A percentile compares a stretch with the other conserved stretches of the same genome.
Conservation (phyloP, 2,888 invertebrate species). For the Ethmia dodecea region DNA sequence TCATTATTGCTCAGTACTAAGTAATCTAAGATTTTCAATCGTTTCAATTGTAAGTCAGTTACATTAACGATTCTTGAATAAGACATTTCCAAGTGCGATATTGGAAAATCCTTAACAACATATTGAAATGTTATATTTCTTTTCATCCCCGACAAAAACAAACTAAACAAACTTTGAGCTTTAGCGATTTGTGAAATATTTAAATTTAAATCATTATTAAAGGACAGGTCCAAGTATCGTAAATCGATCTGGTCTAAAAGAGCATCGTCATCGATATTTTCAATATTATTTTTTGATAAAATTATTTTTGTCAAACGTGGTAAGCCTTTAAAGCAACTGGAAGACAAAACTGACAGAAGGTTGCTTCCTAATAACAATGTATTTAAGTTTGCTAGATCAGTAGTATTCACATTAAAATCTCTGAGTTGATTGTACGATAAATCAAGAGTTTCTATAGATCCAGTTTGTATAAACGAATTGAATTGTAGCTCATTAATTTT, state of each 20-base stretch:
- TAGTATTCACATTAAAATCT: constrained; percentile 38
- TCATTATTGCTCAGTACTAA: constrained; percentile 38
- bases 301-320: constrained; percentile 26
- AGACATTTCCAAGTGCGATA: constrained; percentile 32
- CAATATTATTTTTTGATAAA: constrained; percentile 37
- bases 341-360: constrained; percentile 29
- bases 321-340: constrained; percentile 28
- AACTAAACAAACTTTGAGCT: constrained; percentile 23
- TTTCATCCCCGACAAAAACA: constrained; percentile 38
- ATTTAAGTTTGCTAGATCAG: constrained; percentile 31
- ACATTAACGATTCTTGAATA: constrained; percentile 32
- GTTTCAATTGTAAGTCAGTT: constrained; percentile 28
- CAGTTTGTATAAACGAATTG: constrained; percentile 40
- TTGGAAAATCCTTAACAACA: constrained; percentile 15
- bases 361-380: constrained; percentile 43
- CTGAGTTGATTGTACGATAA: constrained; percentile 44
- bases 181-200: constrained; percentile 23
- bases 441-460: constrained; percentile 39
- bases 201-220: constrained; percentile 34
- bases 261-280: constrained; percentile 23
- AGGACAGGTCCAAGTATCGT: constrained; percentile 41
- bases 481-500: constrained; percentile 37
- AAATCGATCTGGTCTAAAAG: constrained; percentile 34
- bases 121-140: constrained; percentile 27
- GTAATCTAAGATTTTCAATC: constrained; percentile 25